Conservation (phyloP, 2,797 vertebrate species). For the Gila robusta region DNA sequence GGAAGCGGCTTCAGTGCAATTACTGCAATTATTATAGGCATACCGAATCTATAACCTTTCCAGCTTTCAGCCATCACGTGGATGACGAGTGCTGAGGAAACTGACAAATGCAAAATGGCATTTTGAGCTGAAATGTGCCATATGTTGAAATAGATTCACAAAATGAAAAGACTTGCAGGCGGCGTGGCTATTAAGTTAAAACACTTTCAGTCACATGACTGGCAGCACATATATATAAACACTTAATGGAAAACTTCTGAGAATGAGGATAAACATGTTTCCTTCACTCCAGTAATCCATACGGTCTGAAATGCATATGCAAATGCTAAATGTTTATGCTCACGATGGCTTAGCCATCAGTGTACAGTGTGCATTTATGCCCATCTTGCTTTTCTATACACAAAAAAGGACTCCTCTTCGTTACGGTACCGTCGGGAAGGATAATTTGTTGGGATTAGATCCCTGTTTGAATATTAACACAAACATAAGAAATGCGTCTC, state of each 20-base stretch:
- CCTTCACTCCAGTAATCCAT: conserved; percentile 17
- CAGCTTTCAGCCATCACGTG: not conserved
- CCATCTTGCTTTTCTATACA: not conserved
- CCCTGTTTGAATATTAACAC: conserved; percentile 1
- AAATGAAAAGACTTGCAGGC: not conserved
- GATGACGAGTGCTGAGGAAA: not conserved
- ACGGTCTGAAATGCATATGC: not conserved
- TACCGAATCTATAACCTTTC: conserved; percentile 30
- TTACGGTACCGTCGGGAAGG: not conserved
- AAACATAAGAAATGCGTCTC: conserved; percentile 13
- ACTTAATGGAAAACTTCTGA: conserved; percentile 13
- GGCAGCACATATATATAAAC: not conserved
- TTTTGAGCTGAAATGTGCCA: not conserved
- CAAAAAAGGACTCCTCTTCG: not conserved
- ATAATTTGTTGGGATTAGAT: conserved; percentile 19
- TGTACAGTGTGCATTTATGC: not conserved
- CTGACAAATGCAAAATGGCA: not conserved
- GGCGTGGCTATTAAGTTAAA: not conserved
- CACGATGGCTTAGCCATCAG: not conserved
- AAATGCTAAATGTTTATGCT: not conserved
- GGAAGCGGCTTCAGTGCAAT: conserved; percentile 50
- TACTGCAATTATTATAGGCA: conserved; percentile 59
- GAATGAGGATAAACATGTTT: conserved; percentile 16
- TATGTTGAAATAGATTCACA: not conserved
- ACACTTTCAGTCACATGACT: not conserved